Percentiles rank a stretch among this genome's conserved stretches.
Evolutionary conservation across 2,113 vertebrate genomes (phyloP).

Genomic region (Accipiter cooperii): DNA sequence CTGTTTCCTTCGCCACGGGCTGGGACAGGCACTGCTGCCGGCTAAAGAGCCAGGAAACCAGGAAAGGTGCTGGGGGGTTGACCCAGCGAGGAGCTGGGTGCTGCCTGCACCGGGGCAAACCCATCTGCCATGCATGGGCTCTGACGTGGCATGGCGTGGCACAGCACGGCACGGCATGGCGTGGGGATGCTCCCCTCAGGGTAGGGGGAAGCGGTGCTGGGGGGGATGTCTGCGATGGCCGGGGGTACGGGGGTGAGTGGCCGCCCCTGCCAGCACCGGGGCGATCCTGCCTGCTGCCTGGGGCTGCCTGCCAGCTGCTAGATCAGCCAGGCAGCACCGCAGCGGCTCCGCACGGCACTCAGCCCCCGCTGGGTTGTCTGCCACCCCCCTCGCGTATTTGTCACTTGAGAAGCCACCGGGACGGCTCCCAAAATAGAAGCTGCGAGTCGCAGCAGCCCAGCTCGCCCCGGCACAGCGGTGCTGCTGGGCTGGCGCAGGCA

Average conservation of each 20-base stretch:
- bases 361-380: background rate
- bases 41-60: background rate
- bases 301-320: background rate
- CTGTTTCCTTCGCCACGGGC: background rate
- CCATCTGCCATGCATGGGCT: background rate
- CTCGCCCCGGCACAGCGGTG: background rate
- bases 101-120: background rate
- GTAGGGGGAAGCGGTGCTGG: background rate
- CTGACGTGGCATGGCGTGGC: background rate
- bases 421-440: constrained; percentile 23
- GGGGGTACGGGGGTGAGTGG: background rate
- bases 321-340: background rate
- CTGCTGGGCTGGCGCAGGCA: background rate
- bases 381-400: background rate
- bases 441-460: background rate
- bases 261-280: background rate
- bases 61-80: background rate
- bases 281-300: background rate
- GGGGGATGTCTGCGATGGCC: too few species aligned
- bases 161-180: background rate
- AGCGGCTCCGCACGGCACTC: background rate
- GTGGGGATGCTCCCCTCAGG: background rate
- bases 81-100: background rate
- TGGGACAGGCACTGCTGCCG: background rate
- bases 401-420: constrained; percentile 37